These are phyloP conservation scores for Hylaeus volcanicus DNA, from an alignment of 1,140 invertebrate species.

Conservation along the genomic window DNA sequence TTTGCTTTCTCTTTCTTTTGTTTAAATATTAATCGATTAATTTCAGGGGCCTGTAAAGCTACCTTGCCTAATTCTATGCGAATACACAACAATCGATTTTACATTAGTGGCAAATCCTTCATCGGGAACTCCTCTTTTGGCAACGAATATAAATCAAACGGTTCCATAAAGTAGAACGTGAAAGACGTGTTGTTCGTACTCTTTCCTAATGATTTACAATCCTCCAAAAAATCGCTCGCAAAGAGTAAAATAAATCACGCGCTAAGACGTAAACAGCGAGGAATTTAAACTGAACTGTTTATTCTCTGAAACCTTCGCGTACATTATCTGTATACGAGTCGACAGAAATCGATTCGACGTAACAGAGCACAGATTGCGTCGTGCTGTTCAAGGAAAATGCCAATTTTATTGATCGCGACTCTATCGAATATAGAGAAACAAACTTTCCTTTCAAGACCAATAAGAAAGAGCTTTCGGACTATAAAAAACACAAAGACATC, in stretches of 20 bases:
- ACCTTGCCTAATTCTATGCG: constrained; percentile 29
- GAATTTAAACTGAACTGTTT: constrained; percentile 15
- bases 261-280: constrained; percentile 11
- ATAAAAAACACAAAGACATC: constrained; percentile 15
- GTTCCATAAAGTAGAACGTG: constrained; percentile 4
- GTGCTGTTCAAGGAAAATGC: constrained; percentile 41
- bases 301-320: background rate
- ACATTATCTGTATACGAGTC: background rate
- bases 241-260: constrained; percentile 6
- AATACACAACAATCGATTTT: constrained; percentile 41
- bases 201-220: constrained; percentile 26
- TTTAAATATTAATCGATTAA: constrained; percentile 40
- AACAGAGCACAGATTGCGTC: constrained; percentile 36
- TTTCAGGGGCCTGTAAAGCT: constrained; percentile 34
- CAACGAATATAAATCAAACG: constrained; percentile 28
- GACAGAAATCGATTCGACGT: constrained; percentile 3
- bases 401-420: constrained; percentile 25
- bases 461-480: constrained; percentile 13
- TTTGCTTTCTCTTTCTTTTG: constrained; percentile 12
- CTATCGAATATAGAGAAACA: constrained; percentile 1
- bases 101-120: constrained; percentile 30
- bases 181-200: constrained; percentile 19
- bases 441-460: constrained; percentile 12
- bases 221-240: constrained; percentile 15
- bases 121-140: constrained; percentile 39